phyloP scores from a whole-genome alignment of 1,140 invertebrate species.

The Aculops lycopersici region DNA sequence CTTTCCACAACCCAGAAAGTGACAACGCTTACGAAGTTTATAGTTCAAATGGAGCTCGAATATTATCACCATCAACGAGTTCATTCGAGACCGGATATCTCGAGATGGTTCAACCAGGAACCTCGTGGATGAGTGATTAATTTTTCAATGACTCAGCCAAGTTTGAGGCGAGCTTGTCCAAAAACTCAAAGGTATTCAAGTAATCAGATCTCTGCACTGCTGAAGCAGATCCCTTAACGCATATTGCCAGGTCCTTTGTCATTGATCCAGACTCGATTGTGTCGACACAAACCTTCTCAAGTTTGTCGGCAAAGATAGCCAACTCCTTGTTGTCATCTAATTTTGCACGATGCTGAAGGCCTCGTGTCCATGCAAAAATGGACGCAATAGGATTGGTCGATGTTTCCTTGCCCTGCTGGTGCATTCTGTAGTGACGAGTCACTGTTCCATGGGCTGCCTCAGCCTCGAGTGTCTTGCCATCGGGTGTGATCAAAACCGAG shows the following conservation, averaged over 20 bases:
- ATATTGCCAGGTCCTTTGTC: constrained; percentile 98
- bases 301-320: constrained; percentile 35
- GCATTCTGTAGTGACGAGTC: constrained; percentile 64
- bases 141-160: no score
- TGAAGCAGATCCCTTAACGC: constrained; percentile 52
- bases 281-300: constrained; percentile 65
- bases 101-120: no score
- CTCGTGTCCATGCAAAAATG: constrained; percentile 87
- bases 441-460: constrained; percentile 94
- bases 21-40: no score
- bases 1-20: no score
- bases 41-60: no score
- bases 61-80: no score
- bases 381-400: constrained; percentile 93
- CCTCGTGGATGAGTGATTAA: no score
- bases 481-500: constrained; percentile 63
- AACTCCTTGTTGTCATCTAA: constrained; percentile 50
- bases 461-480: constrained; percentile 82
- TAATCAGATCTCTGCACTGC: constrained; percentile 56
- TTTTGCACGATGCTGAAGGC: constrained; percentile 62
- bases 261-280: constrained; percentile 68
- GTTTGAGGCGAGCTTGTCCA: constrained; percentile 79
- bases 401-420: constrained; percentile 83
- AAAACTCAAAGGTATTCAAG: constrained; percentile 84
- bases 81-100: no score